Evolutionary conservation across 2,113 vertebrate species (phyloP).

Genomic region (Thryonomys swinderianus): DNA sequence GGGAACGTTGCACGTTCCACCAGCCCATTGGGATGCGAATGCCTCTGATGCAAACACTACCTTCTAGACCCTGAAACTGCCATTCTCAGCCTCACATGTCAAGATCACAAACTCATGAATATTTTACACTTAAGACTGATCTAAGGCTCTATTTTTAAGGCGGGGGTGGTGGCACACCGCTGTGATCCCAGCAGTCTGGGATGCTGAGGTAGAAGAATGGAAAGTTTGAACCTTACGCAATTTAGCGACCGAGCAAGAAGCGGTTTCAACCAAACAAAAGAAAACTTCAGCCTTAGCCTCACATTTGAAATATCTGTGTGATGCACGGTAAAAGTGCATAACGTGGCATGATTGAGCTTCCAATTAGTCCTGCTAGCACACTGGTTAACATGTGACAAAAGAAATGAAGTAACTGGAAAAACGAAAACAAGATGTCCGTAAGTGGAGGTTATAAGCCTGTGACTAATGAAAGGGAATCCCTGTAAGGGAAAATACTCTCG

Average conservation of each 20-base stretch:
- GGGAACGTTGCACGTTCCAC: background rate
- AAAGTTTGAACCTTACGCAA: background rate
- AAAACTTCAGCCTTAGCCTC: background rate
- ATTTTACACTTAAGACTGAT: background rate
- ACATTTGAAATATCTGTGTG: background rate
- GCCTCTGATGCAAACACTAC: background rate
- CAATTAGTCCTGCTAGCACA: background rate
- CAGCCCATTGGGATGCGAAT: background rate
- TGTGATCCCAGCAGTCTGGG: background rate
- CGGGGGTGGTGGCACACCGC: background rate
- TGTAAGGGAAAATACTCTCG: background rate
- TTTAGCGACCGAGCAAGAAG: background rate
- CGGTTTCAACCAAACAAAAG: background rate
- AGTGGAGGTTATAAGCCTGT: slow-evolving; percentile 57
- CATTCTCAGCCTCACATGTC: background rate
- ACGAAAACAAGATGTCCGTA: slow-evolving; percentile 28
- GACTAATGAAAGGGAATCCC: slow-evolving; percentile 73
- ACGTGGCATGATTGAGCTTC: background rate
- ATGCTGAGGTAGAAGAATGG: background rate
- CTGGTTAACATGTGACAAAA: background rate
- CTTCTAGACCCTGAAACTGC: background rate
- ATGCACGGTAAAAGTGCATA: background rate
- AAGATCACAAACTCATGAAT: background rate
- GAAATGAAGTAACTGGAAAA: slow-evolving; percentile 60
- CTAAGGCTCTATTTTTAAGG: background rate